Conservation (phyloP, 2,797 vertebrate genomes). For the Botia kubotai region DNA sequence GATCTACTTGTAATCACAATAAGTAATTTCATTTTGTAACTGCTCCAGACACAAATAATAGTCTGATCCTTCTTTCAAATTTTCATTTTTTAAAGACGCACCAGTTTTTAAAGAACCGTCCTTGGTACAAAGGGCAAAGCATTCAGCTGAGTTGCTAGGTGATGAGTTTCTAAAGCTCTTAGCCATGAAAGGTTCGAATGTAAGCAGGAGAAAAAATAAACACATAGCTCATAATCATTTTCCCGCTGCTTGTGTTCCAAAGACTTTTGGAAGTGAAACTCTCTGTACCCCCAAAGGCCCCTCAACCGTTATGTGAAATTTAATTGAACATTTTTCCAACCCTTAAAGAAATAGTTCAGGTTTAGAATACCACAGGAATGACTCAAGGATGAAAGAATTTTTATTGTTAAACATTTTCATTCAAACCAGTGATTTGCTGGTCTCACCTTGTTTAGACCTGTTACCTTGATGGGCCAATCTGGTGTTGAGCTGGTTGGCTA, state of each 20-base stretch:
- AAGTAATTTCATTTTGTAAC: neutral
- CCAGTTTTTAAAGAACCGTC: slow-evolving; percentile 13
- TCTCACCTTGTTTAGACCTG: too few species aligned
- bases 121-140: slow-evolving; percentile 30
- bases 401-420: too few species aligned
- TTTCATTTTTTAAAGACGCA: neutral
- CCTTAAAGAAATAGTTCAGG: too few species aligned
- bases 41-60: slow-evolving; percentile 11
- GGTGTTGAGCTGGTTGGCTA: too few species aligned
- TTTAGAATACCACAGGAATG: too few species aligned
- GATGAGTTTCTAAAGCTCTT: slow-evolving; percentile 37
- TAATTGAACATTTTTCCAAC: too few species aligned
- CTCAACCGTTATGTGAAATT: too few species aligned
- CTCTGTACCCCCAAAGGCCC: neutral
- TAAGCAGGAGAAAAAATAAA: slow-evolving; percentile 29
- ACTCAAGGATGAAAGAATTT: too few species aligned
- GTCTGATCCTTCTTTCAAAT: neutral
- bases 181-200: slow-evolving; percentile 37
- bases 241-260: neutral
- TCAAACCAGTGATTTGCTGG: too few species aligned
- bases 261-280: slow-evolving; percentile 7
- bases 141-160: slow-evolving; percentile 48
- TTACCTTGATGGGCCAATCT: too few species aligned
- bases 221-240: slow-evolving; percentile 24
- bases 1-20: neutral